Conservation (phyloP, 1,140 invertebrate species). For the Planococcus citri region DNA sequence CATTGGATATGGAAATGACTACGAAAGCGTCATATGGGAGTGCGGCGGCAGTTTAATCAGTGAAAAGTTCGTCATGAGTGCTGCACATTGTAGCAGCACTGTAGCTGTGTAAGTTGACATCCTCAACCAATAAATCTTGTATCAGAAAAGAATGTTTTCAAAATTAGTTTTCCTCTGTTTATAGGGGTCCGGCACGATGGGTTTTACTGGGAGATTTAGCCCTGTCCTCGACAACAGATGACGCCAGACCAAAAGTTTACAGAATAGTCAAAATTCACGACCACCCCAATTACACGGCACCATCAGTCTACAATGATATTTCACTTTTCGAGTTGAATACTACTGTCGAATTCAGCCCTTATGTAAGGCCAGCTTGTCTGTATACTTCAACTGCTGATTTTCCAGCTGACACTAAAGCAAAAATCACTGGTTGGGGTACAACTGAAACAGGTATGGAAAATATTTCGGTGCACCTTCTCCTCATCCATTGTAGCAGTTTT, state of each 20-base stretch:
- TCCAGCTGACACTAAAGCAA: slow-evolving; percentile 26
- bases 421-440: slow-evolving; percentile 42
- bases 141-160: no score
- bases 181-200: slow-evolving; percentile 28
- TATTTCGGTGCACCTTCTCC: background rate
- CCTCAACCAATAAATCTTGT: no score
- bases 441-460: slow-evolving; percentile 32
- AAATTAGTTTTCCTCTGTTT: no score
- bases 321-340: slow-evolving; percentile 33
- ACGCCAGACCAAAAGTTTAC: slow-evolving; percentile 30
- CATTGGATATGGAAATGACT: slow-evolving; percentile 28
- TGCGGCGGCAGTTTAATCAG: slow-evolving; percentile 45
- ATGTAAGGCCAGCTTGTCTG: slow-evolving; percentile 30
- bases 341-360: slow-evolving; percentile 27
- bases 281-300: slow-evolving; percentile 40
- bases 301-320: slow-evolving; percentile 37
- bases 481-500: background rate
- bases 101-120: no score
- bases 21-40: slow-evolving; percentile 31
- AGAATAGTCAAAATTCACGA: slow-evolving; percentile 25
- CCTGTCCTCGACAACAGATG: slow-evolving; percentile 24
- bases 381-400: slow-evolving; percentile 24
- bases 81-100: slow-evolving; percentile 35
- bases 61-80: slow-evolving; percentile 41
- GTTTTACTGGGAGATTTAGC: slow-evolving; percentile 34